Conservation (phyloP, 2,113 vertebrate genomes). For the Sturnira hondurensis region DNA sequence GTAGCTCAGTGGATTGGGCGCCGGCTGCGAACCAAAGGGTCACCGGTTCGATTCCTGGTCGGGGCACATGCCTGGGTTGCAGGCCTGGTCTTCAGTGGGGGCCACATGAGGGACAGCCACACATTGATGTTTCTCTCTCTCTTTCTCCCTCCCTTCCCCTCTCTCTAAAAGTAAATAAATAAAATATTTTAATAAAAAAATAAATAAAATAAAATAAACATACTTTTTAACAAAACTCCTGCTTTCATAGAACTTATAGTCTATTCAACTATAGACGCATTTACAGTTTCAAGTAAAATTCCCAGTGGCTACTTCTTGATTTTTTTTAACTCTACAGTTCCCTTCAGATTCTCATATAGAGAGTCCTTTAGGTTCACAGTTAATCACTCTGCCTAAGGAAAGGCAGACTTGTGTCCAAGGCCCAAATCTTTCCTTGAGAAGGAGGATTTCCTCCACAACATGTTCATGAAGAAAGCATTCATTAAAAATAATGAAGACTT, state of each 20-base stretch:
- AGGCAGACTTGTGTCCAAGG: conserved; percentile 10
- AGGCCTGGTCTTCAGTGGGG: too few species aligned
- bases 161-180: too few species aligned
- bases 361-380: not conserved
- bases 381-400: not conserved
- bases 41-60: too few species aligned
- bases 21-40: too few species aligned
- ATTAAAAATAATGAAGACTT: conserved; percentile 57
- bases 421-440: conserved; percentile 10
- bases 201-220: too few species aligned
- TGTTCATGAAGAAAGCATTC: conserved; percentile 30
- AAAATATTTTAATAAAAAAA: too few species aligned
- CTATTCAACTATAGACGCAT: not conserved
- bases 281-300: conserved; percentile 1
- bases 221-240: not conserved
- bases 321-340: not conserved
- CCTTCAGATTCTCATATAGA: not conserved
- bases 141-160: too few species aligned
- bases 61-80: too few species aligned
- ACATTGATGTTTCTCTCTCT: too few species aligned
- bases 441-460: not conserved
- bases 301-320: not conserved
- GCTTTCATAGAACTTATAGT: not conserved
- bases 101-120: too few species aligned
- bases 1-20: too few species aligned